phyloP scores from a whole-genome alignment of 2,113 vertebrate species.

The Ia io region DNA sequence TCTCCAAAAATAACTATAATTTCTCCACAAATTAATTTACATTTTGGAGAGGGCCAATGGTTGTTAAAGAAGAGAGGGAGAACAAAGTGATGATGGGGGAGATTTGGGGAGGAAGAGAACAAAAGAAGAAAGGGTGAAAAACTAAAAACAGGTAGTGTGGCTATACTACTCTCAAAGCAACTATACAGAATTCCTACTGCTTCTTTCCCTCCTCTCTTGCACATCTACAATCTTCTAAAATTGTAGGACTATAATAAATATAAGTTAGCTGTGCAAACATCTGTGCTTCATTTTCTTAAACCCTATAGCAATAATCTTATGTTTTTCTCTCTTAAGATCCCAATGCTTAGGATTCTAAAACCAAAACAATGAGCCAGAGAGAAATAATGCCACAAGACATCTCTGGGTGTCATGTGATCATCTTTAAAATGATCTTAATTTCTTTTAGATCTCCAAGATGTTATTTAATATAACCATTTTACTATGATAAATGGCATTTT shows the following conservation, averaged over 20 bases:
- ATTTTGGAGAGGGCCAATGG: background rate
- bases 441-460: background rate
- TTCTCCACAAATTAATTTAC: conserved; percentile 49
- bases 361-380: background rate
- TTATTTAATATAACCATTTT: background rate
- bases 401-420: background rate
- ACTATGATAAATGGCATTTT: background rate
- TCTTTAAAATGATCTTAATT: conserved; percentile 10
- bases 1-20: conserved; percentile 27
- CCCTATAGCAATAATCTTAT: background rate
- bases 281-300: background rate
- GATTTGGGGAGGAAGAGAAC: background rate
- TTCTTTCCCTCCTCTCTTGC: background rate
- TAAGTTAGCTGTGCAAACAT: background rate
- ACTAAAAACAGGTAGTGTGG: background rate
- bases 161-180: background rate
- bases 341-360: background rate
- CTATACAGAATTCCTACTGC: background rate
- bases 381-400: background rate
- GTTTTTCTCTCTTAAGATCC: background rate
- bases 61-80: background rate
- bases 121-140: background rate
- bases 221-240: background rate
- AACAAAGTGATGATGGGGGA: background rate
- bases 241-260: background rate